Evolutionary conservation across 2,888 invertebrate genomes (phyloP).

Genomic region (Thymelicus lineola): DNA sequence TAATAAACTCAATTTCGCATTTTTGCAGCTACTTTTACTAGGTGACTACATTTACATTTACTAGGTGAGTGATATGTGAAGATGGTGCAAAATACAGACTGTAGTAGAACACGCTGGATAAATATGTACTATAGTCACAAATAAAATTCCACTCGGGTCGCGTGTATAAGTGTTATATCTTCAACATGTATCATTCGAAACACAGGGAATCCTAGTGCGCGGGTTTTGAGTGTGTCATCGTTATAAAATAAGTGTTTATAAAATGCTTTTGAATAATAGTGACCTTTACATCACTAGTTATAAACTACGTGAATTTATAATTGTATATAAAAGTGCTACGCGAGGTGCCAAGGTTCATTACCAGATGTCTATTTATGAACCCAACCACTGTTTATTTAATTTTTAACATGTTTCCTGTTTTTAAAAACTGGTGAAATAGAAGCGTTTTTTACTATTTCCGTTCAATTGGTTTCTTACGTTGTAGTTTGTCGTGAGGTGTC

Average conservation of each 20-base stretch:
- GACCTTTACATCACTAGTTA: constrained; percentile 15
- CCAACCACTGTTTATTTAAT: constrained; percentile 53
- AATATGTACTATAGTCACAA: no score
- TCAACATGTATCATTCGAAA: no score
- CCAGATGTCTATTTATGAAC: constrained; percentile 51
- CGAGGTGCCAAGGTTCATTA: constrained; percentile 50
- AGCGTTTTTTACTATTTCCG: constrained; percentile 15
- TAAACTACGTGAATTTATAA: constrained; percentile 45
- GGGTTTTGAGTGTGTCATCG: no score
- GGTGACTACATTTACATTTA: no score
- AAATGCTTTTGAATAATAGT: neutral
- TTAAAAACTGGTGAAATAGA: constrained; percentile 34
- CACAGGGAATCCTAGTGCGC: no score
- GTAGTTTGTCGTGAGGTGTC: constrained; percentile 2
- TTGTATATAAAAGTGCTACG: constrained; percentile 39
- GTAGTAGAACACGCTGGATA: no score
- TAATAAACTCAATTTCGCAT: no score
- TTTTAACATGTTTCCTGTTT: constrained; percentile 55
- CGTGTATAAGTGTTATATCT: no score
- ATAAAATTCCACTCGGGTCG: no score
- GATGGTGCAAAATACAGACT: no score
- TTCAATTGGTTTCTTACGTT: constrained; percentile 1
- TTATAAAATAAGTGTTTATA: neutral
- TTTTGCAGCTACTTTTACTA: no score
- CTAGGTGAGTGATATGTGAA: no score